Evolutionary conservation across 2,888 invertebrate species (phyloP).

Genomic region (Phaedon cochleariae): DNA sequence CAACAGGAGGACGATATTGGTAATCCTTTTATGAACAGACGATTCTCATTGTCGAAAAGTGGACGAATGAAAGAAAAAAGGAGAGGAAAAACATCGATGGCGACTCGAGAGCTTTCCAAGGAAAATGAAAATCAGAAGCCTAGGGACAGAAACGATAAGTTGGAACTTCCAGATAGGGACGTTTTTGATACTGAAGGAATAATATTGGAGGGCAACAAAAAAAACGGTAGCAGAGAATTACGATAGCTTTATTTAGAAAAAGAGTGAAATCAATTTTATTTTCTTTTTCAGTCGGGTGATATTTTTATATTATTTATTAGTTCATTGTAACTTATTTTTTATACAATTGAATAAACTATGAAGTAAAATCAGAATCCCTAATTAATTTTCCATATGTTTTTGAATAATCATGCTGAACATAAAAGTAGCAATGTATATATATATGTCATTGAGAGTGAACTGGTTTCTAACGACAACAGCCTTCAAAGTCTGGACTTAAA

Average conservation of each 20-base stretch:
- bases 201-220: background rate
- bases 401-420: no score
- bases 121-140: background rate
- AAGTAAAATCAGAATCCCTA: no score
- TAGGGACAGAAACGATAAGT: background rate
- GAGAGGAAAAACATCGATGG: conserved; percentile 18
- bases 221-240: background rate
- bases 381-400: no score
- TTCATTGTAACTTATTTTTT: no score
- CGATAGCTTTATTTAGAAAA: background rate
- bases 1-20: conserved; percentile 15
- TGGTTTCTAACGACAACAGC: no score
- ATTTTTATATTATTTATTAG: no score
- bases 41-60: conserved; percentile 50
- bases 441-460: no score
- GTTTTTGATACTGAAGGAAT: conserved; percentile 14
- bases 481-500: no score
- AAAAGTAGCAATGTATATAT: no score
- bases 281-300: no score
- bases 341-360: no score
- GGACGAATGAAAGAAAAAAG: conserved; percentile 51
- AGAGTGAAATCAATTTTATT: no score
- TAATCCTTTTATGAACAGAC: conserved; percentile 39
- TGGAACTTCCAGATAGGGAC: conserved; percentile 6
- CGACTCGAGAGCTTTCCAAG: background rate